Conservation (phyloP, 2,113 vertebrate species). For the Hemibates koningsi region DNA sequence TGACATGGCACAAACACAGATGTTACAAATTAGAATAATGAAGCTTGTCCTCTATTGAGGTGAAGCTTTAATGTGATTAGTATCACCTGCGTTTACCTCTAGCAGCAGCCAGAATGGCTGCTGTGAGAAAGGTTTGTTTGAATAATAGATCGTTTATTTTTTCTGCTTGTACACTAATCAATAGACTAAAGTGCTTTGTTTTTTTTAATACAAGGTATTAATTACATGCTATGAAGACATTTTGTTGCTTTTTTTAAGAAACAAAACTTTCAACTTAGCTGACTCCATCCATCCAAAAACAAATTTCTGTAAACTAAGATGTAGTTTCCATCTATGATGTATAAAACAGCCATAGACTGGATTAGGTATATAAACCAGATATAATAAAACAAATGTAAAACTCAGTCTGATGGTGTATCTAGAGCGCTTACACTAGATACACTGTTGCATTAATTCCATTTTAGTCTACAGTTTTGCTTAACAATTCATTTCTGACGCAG, state of each 20-base stretch:
- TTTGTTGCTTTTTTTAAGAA: not conserved
- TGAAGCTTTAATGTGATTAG: not conserved
- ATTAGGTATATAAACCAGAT: not conserved
- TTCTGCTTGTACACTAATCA: not conserved
- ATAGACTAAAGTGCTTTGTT: not conserved
- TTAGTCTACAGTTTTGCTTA: not conserved
- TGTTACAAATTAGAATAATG: not conserved
- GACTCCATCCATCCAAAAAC: not conserved
- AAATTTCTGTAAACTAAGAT: not conserved
- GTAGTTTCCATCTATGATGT: not conserved
- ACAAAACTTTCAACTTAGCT: not conserved
- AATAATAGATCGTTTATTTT: not conserved
- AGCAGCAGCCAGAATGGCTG: not conserved
- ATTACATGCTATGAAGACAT: not conserved
- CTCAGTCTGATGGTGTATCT: not conserved
- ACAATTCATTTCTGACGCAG: not conserved
- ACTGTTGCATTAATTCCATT: slow-evolving; percentile 21
- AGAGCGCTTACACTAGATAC: not conserved
- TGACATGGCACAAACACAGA: not conserved
- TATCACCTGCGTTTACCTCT: not conserved
- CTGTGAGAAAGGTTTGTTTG: not conserved
- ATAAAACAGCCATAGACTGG: not conserved
- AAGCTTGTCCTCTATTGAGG: not conserved
- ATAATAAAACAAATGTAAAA: not conserved
- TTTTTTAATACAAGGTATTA: not conserved